Conservation (phyloP, 2,113 vertebrate species). For the Hippocampus guttulatus region DNA sequence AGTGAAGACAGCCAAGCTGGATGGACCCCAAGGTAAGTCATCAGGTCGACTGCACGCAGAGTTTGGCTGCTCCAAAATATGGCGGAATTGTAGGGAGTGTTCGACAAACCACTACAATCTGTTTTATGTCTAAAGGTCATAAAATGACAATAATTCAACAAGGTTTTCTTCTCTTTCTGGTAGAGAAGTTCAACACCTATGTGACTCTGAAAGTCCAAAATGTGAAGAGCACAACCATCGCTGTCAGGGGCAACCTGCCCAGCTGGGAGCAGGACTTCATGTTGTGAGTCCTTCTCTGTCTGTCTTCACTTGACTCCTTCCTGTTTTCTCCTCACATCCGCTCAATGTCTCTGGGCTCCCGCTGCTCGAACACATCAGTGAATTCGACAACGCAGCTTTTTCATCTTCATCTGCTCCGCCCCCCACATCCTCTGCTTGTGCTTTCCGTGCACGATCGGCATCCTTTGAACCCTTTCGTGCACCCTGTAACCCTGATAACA, state of each 20-base stretch:
- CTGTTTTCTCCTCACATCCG: conserved; percentile 16
- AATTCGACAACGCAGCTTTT: background rate
- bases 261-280: conserved; percentile 99
- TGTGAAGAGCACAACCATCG: conserved; percentile 97
- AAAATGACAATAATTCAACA: background rate
- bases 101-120: background rate
- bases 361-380: conserved; percentile 20
- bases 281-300: conserved; percentile 83
- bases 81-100: background rate
- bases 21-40: conserved; percentile 90
- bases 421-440: conserved; percentile 16
- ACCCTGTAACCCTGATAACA: too few relatives aligned
- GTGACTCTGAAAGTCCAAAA: conserved; percentile 98
- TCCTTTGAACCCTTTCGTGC: background rate
- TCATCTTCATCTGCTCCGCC: conserved; percentile 13
- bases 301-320: conserved; percentile 3
- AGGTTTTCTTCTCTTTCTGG: conserved; percentile 18
- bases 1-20: conserved; percentile 98
- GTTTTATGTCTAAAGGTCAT: background rate
- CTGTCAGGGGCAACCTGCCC: conserved; percentile 88
- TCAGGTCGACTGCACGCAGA: conserved; percentile 13
- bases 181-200: conserved; percentile 98
- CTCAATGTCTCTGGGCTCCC: conserved; percentile 22
- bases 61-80: background rate
- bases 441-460: conserved; percentile 6